Base-by-base conservation (phyloP, 1,140 invertebrate species). In the Drosophila aff. region DNA sequence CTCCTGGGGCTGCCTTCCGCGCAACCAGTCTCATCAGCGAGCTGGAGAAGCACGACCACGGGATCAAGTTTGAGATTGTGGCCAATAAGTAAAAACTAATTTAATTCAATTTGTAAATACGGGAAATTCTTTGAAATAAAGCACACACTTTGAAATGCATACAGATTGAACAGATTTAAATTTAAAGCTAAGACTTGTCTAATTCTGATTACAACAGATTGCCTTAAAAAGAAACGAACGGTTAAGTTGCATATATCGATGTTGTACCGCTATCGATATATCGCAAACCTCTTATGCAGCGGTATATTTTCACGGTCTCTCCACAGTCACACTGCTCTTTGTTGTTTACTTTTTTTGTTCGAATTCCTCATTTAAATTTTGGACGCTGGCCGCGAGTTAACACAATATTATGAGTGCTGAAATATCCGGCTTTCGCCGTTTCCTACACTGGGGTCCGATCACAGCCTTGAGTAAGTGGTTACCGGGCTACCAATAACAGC, bases 371-470 rank as follows among this genome's bases (percentile, higher is more conserved):
- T 82, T 82, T 55, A 53, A 43, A 61, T 76, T 81, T 60, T 73
- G 61, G 43, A 63, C 71, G 71, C 33, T 36, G 59, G 46, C 53
- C 65, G 76, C 40, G 68, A 66, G 41, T 61, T 65, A 74, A 68
- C 49, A 67, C 46, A 65, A 23, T 53, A 72, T 47, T 52, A 91
- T 89, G 86, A 81, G 71, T 57, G 74, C 62, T 44, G 61, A 71
- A 59, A 63, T 92, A 50, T 78, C 82, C 28, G 69, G 94, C 61
- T 94, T 96, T 74, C 94, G 94, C 80, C 95, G 95, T 91, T 92
- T 97, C 81, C 94, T 94, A 62, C 96, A 97, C 91, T 97, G 96
- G 96, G 97, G 96, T 63, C 96, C 97, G 73, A 92, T 97, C 57
- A 95, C 95, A 36, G 96, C 96, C 69, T 93, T 97, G 67, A 95